Conservation (phyloP, 2,113 vertebrate genomes). For the Microcebus tavaratra region DNA sequence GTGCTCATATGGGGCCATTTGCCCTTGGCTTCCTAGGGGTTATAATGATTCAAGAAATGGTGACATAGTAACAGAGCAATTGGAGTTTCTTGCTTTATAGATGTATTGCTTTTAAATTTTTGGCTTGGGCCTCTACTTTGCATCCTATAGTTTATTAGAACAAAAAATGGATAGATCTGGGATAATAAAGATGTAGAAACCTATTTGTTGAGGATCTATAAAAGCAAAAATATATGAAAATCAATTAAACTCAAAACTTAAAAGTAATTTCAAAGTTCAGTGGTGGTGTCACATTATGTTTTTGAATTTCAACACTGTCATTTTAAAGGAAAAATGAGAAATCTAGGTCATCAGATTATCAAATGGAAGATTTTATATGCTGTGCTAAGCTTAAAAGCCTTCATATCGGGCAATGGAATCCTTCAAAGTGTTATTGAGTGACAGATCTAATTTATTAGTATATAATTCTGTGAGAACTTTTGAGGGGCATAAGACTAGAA, state of each 20-base stretch:
- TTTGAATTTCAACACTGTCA: conserved; percentile 38
- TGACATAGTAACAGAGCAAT: neutral
- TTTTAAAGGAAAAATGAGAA: neutral
- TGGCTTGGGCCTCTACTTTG: neutral
- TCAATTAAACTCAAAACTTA: neutral
- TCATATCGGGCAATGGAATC: neutral
- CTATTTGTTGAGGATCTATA: neutral
- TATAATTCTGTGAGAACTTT: neutral
- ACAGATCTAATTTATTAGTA: neutral
- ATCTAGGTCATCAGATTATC: neutral
- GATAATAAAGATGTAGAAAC: neutral
- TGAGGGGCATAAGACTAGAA: neutral
- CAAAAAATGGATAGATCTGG: neutral
- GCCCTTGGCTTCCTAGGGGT: neutral
- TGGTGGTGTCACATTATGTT: neutral
- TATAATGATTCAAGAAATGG: neutral
- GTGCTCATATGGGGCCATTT: neutral
- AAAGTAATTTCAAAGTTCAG: conserved; percentile 44
- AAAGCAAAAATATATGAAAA: conserved; percentile 17
- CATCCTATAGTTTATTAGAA: neutral
- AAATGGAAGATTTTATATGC: neutral
- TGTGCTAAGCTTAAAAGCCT: neutral
- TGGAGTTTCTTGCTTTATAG: neutral
- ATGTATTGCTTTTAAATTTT: neutral
- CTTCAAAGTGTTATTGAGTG: neutral